A percentile compares a stretch with the other conserved stretches of the same genome.
Evolutionary conservation across 2,888 invertebrate species (phyloP).

Genomic region (Onthophagus sagittarius): DNA sequence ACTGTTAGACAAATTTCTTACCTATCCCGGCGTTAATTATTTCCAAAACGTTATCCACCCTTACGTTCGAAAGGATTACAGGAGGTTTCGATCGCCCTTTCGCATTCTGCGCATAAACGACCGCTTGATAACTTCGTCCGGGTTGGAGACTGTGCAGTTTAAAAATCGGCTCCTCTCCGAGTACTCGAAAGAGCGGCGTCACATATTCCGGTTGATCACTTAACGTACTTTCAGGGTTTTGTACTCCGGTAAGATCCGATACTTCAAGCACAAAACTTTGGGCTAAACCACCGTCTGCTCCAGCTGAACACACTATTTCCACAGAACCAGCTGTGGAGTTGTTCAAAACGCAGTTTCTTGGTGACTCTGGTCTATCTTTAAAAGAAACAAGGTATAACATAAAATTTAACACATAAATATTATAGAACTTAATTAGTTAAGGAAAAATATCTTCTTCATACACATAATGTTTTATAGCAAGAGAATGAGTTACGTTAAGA

Average conservation of each 20-base stretch:
- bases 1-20: slow-evolving; percentile 5
- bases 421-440: too few relatives aligned
- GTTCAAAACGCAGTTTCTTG: slow-evolving; percentile 67
- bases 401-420: not conserved
- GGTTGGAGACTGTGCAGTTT: slow-evolving; percentile 67
- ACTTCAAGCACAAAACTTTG: slow-evolving; percentile 82
- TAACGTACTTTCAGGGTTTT: slow-evolving; percentile 38
- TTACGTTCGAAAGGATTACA: slow-evolving; percentile 65
- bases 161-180: slow-evolving; percentile 66
- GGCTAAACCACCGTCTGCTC: slow-evolving; percentile 75
- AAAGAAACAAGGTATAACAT: slow-evolving; percentile 29
- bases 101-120: slow-evolving; percentile 78
- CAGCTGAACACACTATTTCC: slow-evolving; percentile 70
- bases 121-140: slow-evolving; percentile 72
- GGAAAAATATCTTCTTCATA: too few relatives aligned
- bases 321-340: slow-evolving; percentile 60
- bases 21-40: not conserved
- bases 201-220: slow-evolving; percentile 47
- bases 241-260: slow-evolving; percentile 49
- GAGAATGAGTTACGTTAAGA: too few relatives aligned
- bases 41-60: slow-evolving; percentile 34
- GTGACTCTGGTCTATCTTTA: slow-evolving; percentile 72
- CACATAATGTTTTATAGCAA: too few relatives aligned
- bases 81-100: slow-evolving; percentile 73
- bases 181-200: slow-evolving; percentile 54